phyloP scores from a whole-genome alignment of 2,113 vertebrate species.

The Daubentonia madagascariensis region DNA sequence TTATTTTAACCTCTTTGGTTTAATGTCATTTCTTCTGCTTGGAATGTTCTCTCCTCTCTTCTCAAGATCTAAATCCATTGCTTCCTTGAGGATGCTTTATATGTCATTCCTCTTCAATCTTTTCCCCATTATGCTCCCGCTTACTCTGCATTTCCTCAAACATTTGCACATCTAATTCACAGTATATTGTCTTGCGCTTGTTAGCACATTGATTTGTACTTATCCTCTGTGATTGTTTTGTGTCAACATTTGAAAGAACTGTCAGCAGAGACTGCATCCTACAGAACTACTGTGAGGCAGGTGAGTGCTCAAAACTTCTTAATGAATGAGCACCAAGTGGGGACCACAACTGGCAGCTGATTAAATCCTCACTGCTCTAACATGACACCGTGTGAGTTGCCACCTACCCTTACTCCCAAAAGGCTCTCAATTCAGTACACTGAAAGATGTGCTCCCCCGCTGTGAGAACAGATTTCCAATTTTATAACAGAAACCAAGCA shows the following conservation, averaged over 20 bases:
- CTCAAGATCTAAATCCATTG: neutral
- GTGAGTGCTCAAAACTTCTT: neutral
- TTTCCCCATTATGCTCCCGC: neutral
- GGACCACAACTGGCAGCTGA: neutral
- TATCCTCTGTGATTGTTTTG: neutral
- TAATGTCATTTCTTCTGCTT: neutral
- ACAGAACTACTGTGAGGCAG: neutral
- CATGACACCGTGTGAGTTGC: neutral
- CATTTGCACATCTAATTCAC: neutral
- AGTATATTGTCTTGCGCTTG: neutral
- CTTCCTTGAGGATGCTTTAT: neutral
- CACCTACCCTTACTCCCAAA: neutral
- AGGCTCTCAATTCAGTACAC: neutral
- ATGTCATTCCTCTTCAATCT: neutral
- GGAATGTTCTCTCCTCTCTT: neutral
- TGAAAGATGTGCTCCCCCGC: neutral
- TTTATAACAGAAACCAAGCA: neutral
- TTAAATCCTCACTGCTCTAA: neutral
- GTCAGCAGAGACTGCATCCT: neutral
- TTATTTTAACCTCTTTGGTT: neutral
- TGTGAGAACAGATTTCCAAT: neutral
- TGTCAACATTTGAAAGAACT: slow-evolving; percentile 14
- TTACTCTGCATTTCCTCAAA: neutral
- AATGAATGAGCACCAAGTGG: neutral
- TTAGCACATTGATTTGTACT: neutral